Evolutionary conservation across 2,113 vertebrate genomes (phyloP).

Genomic region (Nipponia nippon): DNA sequence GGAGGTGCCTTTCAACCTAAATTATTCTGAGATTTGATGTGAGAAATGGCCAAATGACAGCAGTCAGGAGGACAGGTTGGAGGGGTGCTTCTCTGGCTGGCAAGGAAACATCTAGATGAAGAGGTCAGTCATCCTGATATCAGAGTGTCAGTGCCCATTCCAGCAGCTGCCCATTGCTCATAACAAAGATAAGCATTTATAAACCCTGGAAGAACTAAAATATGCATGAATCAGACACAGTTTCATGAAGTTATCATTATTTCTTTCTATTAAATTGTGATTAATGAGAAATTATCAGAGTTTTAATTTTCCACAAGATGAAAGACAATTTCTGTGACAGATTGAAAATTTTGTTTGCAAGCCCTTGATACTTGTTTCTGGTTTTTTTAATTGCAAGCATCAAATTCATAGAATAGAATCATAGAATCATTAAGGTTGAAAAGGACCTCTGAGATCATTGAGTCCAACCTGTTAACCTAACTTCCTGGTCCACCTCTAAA

Average conservation of each 20-base stretch:
- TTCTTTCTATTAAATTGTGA: not conserved
- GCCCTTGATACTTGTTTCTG: not conserved
- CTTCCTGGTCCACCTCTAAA: no score
- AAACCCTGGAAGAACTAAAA: not conserved
- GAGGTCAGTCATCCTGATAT: not conserved
- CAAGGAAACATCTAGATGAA: not conserved
- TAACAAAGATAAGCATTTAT: not conserved
- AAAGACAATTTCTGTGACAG: not conserved
- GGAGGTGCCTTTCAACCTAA: not conserved
- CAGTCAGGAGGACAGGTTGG: not conserved
- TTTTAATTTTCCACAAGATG: not conserved
- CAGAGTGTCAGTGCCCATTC: not conserved
- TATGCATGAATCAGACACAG: not conserved
- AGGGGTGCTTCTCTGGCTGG: not conserved
- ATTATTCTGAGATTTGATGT: not conserved
- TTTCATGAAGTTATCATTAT: not conserved
- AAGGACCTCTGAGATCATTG: no score
- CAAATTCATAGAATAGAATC: not conserved
- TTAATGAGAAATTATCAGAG: not conserved
- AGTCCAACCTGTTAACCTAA: no score
- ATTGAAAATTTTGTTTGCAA: not conserved
- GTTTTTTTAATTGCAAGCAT: not conserved
- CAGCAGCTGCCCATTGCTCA: not conserved
- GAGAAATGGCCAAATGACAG: not conserved
- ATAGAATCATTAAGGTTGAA: no score